These are phyloP conservation scores for Notarius lentiginosus DNA, from an alignment of 2,113 vertebrate species.

Conservation along the genomic window DNA sequence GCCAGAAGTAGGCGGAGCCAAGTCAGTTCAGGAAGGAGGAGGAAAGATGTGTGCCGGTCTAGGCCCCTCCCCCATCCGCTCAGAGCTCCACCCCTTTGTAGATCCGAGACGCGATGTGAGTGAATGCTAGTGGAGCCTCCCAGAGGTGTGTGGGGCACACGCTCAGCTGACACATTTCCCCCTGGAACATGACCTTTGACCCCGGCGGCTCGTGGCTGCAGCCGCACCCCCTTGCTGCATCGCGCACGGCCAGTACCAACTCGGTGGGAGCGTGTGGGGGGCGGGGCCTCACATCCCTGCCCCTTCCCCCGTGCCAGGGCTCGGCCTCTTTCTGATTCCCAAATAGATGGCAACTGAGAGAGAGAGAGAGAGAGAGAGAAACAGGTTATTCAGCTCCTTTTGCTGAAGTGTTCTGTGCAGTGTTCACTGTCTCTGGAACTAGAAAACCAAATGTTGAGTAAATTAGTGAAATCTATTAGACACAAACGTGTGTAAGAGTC, in stretches of 20 bases:
- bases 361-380: not conserved
- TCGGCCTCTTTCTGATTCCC: slow-evolving; percentile 88
- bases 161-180: slow-evolving; percentile 87
- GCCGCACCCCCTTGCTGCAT: slow-evolving; percentile 79
- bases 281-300: slow-evolving; percentile 76
- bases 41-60: slow-evolving; percentile 22
- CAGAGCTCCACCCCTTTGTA: slow-evolving; percentile 83
- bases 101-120: slow-evolving; percentile 84
- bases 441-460: not conserved
- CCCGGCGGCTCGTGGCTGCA: slow-evolving; percentile 79
- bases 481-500: not conserved
- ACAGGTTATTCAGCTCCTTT: not conserved
- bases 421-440: not conserved
- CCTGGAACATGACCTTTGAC: slow-evolving; percentile 81
- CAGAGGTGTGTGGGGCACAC: slow-evolving; percentile 84
- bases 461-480: not conserved
- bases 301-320: slow-evolving; percentile 78
- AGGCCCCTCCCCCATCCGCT: slow-evolving; percentile 46
- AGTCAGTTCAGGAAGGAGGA: slow-evolving; percentile 32
- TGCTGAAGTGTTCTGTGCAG: not conserved
- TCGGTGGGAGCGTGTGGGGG: slow-evolving; percentile 78
- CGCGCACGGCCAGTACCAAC: slow-evolving; percentile 82
- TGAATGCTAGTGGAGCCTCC: slow-evolving; percentile 83
- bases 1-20: slow-evolving; percentile 51
- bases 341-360: slow-evolving; percentile 90